A percentile compares a stretch with the other conserved stretches of the same genome.
These are phyloP conservation scores for Pogonocichla stellata DNA, from an alignment of 2,113 vertebrate genomes.

Conservation along the genomic window DNA sequence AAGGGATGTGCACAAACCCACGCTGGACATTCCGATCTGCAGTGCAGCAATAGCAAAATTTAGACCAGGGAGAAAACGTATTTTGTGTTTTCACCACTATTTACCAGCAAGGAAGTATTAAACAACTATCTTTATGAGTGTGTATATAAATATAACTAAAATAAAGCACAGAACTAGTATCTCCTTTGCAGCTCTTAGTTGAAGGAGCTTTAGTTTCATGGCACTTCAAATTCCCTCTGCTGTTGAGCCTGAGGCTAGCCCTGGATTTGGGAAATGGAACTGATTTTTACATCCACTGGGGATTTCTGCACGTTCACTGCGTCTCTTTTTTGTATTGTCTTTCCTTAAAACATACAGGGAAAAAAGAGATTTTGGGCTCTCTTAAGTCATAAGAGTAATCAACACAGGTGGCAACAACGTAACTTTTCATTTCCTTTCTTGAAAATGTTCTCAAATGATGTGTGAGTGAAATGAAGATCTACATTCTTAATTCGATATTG, in stretches of 20 bases:
- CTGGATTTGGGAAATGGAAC: background rate
- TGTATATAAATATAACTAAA: background rate
- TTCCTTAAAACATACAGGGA: background rate
- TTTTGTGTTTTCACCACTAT: background rate
- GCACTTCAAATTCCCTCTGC: background rate
- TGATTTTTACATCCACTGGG: background rate
- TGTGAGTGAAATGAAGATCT: conserved; percentile 48
- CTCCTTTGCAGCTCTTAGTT: background rate
- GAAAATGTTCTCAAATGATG: conserved; percentile 30
- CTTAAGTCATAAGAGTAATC: conserved; percentile 34
- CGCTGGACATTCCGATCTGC: background rate
- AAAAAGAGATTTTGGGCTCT: background rate
- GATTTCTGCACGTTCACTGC: background rate
- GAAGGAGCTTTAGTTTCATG: background rate
- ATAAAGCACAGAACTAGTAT: background rate
- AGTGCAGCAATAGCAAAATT: background rate
- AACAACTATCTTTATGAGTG: background rate
- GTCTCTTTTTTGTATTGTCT: background rate
- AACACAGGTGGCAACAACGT: conserved; percentile 53
- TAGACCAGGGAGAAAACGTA: background rate
- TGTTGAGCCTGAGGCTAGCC: background rate
- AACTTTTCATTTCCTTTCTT: conserved; percentile 65
- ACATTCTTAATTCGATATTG: background rate
- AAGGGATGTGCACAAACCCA: background rate
- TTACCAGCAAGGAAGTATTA: background rate